Base-by-base conservation (phyloP, 2,797 vertebrate genomes). In the Orestias chungarensis region DNA sequence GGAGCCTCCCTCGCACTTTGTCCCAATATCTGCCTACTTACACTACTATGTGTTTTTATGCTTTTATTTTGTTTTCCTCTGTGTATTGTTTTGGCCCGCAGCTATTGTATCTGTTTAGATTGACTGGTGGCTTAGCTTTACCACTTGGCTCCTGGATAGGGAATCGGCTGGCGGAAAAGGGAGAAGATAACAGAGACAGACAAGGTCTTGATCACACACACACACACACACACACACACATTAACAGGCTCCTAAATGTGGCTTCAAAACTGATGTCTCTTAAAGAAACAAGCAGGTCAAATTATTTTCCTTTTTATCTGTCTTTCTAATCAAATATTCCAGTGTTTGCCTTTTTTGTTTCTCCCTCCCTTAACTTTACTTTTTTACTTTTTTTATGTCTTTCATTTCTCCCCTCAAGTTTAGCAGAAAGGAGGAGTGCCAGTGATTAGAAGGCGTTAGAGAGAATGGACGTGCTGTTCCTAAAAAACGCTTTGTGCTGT, bases 401-500 rank as follows among this genome's bases (percentile, higher is more conserved):
- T 76, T 89, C 82, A 86, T 90, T 88, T 87, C 85, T 81, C 73
- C 82, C 79, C 84, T 88, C 85, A 84, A 84, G 80, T 87, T 87
- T 82, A 83, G 83, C 80, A 82, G 83, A 74, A 79, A 88, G 82
- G 77, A 84, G 86, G 88, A 88, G 86, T 86, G 87, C 84, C 81
- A 87, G 84, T 94, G 91, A 94, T 93, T 93, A 93, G 90, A 90
- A 88, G 90, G 91, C 88, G 95, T 95, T 95, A 95, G 94, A 95
- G 95, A 96, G 95, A 96, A 96, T 95, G 90, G 90, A 96, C 96
- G 93, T 95, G 95, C 96, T 96, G 95, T 94, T 96, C 93, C 93
- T 91, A 93, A 95, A 96, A 95, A 96, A 92, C 93, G 94, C 95
- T 95, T 95, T 95, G 93, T 96, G 96, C 96, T 98, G 97, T 98